Percentiles rank a stretch among this genome's conserved stretches.
phyloP scores from a whole-genome alignment of 2,113 vertebrate genomes.

The Forbesichthys agassizii region DNA sequence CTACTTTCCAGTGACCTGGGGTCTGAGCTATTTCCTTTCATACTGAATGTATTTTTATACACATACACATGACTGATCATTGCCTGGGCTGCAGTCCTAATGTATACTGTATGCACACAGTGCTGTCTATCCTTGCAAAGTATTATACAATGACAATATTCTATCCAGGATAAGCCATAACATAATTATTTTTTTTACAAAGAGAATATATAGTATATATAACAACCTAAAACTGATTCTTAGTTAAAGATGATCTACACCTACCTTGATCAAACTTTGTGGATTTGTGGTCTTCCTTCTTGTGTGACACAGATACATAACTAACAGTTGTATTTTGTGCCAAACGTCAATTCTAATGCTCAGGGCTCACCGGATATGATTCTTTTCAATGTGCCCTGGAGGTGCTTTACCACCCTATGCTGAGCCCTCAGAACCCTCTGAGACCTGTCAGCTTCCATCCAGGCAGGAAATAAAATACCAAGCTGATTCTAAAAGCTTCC shows the following conservation, averaged over 20 bases:
- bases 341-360: slow-evolving; percentile 19
- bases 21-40: too few relatives aligned
- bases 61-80: not conserved
- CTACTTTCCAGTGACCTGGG: too few relatives aligned
- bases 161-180: not conserved
- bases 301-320: slow-evolving; percentile 43
- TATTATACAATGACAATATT: too few relatives aligned
- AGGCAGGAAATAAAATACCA: slow-evolving; percentile 61
- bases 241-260: not conserved
- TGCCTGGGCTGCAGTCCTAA: not conserved
- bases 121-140: not conserved
- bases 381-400: slow-evolving; percentile 38
- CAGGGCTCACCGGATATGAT: slow-evolving; percentile 48
- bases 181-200: not conserved
- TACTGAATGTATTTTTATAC: not conserved
- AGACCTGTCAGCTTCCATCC: slow-evolving; percentile 45
- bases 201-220: not conserved
- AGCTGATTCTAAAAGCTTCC: slow-evolving; percentile 48
- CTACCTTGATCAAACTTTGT: slow-evolving; percentile 39
- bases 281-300: slow-evolving; percentile 50
- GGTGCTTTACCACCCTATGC: slow-evolving; percentile 2
- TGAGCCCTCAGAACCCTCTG: slow-evolving; percentile 4
- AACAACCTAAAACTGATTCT: not conserved
- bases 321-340: slow-evolving; percentile 42
- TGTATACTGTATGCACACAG: too few relatives aligned